A percentile compares a stretch with the other conserved stretches of the same genome.
Conservation (phyloP, 53 echinoderm and acorn worm genomes). For the Zoroaster sp. region DNA sequence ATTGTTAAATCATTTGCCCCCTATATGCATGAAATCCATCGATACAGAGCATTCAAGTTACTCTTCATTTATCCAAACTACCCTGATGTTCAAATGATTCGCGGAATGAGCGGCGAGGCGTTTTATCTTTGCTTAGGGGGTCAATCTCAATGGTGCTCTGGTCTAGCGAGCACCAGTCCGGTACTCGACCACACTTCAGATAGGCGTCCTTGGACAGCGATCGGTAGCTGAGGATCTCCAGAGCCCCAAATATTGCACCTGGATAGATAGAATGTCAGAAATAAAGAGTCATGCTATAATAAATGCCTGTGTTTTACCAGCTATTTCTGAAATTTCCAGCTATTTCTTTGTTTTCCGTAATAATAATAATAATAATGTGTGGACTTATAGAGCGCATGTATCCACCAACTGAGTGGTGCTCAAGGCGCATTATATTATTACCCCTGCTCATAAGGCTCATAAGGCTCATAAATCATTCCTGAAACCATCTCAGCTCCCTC, state of each 20-base stretch:
- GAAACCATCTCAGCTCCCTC: no score
- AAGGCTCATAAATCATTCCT: no score
- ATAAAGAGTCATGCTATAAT: not conserved
- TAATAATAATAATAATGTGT: no score
- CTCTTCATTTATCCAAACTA: conserved; percentile 16
- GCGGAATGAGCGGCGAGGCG: conserved; percentile 52
- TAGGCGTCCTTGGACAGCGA: conserved; percentile 91
- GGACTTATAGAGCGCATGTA: no score
- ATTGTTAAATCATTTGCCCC: no score
- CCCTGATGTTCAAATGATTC: conserved; percentile 27
- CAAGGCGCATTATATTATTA: no score
- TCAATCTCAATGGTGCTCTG: conserved; percentile 74
- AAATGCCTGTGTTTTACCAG: not conserved
- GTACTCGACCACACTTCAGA: conserved; percentile 82
- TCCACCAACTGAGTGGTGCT: no score
- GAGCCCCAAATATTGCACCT: conserved; percentile 97
- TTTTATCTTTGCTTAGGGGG: conserved; percentile 75
- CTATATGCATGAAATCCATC: no score
- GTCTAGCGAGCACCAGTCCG: conserved; percentile 95
- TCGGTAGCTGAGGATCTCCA: conserved; percentile 91
- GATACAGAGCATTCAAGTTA: no score
- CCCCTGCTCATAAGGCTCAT: no score
- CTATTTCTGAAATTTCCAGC: not conserved
- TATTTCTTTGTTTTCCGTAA: no score
- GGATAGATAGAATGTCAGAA: not conserved